Percentiles rank a stretch among this genome's conserved stretches.
These are phyloP conservation scores for Melanocharis versteri DNA, from an alignment of 2,113 vertebrate genomes.

Conservation along the genomic window DNA sequence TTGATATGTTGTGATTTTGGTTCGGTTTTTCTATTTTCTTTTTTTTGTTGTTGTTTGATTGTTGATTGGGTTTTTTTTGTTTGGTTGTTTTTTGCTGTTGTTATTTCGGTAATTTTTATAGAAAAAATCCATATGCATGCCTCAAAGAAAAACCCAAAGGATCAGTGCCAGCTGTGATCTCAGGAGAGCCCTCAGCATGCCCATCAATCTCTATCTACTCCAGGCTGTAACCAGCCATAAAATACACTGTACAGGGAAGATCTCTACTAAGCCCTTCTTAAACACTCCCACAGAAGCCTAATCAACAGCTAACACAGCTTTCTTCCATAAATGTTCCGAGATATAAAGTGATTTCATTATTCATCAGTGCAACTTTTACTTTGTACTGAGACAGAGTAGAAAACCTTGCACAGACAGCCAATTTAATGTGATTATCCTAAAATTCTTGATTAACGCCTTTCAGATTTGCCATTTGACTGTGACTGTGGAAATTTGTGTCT, in stretches of 20 bases:
- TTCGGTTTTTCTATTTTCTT: background rate
- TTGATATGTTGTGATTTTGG: background rate
- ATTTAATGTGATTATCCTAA: background rate
- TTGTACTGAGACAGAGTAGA: background rate
- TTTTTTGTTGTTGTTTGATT: background rate
- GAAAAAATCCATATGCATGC: fast-evolving
- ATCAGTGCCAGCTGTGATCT: background rate
- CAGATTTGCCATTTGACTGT: background rate
- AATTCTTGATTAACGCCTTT: background rate
- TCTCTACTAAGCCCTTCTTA: background rate
- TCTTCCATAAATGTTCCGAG: background rate
- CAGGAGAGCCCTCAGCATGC: background rate
- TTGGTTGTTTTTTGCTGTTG: background rate
- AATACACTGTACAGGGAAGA: background rate
- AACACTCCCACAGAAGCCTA: background rate
- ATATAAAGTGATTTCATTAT: background rate
- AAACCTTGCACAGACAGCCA: background rate
- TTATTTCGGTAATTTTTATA: fast-evolving
- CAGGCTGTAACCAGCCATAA: background rate
- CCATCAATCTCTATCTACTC: background rate
- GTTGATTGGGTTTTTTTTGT: background rate
- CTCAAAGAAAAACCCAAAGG: background rate
- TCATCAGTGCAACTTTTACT: background rate
- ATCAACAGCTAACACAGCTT: background rate
- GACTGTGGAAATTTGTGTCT: background rate